Conservation (phyloP, 2,797 vertebrate species). For the Cyprinella venusta region DNA sequence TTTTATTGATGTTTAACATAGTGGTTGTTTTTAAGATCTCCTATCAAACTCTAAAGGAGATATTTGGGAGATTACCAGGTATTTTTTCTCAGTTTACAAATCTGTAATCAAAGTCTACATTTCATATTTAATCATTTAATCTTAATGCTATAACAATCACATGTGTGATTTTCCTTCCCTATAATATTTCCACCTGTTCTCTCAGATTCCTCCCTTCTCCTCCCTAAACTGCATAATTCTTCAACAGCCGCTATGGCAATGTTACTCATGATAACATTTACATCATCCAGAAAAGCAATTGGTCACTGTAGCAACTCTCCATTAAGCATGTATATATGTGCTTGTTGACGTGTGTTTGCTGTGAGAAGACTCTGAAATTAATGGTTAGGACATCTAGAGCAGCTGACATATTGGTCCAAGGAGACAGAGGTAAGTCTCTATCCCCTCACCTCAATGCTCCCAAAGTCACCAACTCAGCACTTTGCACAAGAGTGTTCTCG, state of each 20-base stretch:
- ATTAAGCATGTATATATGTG: constrained; percentile 39
- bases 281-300: constrained; percentile 37
- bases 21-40: not conserved
- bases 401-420: constrained; percentile 52
- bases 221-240: constrained; percentile 12
- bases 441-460: constrained; percentile 51
- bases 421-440: constrained; percentile 49
- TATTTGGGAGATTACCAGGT: not conserved
- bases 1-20: not conserved
- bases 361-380: constrained; percentile 57
- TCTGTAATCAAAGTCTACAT: not conserved
- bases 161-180: not conserved
- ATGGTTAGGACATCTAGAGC: constrained; percentile 53
- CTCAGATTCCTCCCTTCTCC: not conserved
- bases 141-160: not conserved
- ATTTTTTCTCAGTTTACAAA: not conserved
- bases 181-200: constrained; percentile 28
- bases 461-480: constrained; percentile 60
- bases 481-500: not conserved
- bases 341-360: constrained; percentile 30
- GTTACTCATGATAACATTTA: constrained; percentile 39
- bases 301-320: constrained; percentile 42
- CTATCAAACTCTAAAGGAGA: not conserved
- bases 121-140: not conserved
- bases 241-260: constrained; percentile 22